Evolutionary conservation across 2,797 vertebrate species (phyloP), one percentile per base, ranked within the genome.

Genomic region (Scolopax bukidnonensis): DNA sequence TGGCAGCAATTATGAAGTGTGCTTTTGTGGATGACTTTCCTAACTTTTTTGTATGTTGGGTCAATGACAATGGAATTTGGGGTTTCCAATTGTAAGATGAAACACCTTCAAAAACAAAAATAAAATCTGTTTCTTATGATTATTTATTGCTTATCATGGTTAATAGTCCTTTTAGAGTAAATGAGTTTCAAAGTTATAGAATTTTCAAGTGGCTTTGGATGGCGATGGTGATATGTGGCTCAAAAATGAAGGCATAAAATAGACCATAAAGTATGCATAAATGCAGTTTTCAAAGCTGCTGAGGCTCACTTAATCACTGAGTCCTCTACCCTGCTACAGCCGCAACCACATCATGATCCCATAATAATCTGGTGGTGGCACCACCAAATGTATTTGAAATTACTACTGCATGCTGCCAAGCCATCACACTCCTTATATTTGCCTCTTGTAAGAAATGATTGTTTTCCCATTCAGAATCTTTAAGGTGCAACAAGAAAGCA

Each of bases 101-200:
- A 95, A n/a, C 57, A 65, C 89, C 86, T 90, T 86, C 82, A 82
- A 93, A 87, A 19, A 64, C 36, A 87, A 77, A 90, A 96, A 96
- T 96, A 97, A 97, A 97, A 90, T 63, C n/a, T 78, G 43, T 95
- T 96, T 95, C 93, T 90, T 93, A 92, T 18, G 27, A 41, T 67
- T 89, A 91, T 85, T 86, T 90, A 40, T 70, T 88, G 83, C 15
- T 76, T 94, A 77, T 70, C 28, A 47, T 76, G 67, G 36, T 70
- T 93, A 81, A 30, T 57, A 80, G 54, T 87, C 47, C 51, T 95
- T 77, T 69, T 38, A 90, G 40, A 87, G 30, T 63, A 47, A 81
- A 16, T 21, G 7, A 51, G 10, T 69, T 88, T 78, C n/a, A 59
- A 69, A 93, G 15, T 47, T n/a, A 36, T 1, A 54, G n/a, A 59